Evolutionary conservation across 37 sponge, comb jelly and placozoan species (phyloP), one percentile per base, ranked within the genome.

Genomic region (Ianthella basta): DNA sequence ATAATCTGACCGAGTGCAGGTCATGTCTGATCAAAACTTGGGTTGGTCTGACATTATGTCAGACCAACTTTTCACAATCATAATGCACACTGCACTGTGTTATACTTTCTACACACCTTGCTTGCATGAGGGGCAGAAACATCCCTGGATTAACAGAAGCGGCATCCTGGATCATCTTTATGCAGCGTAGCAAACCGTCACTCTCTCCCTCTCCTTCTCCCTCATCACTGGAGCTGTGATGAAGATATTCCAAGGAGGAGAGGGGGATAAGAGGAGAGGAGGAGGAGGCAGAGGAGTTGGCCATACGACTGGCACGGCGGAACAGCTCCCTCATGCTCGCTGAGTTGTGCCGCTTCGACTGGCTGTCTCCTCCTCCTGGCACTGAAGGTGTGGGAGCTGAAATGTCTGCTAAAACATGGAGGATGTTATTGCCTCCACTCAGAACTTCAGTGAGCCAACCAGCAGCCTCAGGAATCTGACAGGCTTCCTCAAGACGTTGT

Each of bases 381-480:
- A 33, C 15, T 53, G 80, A 50, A 16, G 56, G 80, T 1, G n/a
- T 23, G 56, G 94, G 88, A 16, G 80, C 86, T 10, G 73, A 78
- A 23, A 90, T 82, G 18, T 44, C 29, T 37, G 91, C 84, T 3
- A 93, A 75, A 19, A 87, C 74, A 56, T 93, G 94, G 29, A 93
- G 57, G 55, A 93, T 68, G 68, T 93, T 93, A 82, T 85, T 89
- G 12, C 93, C 90, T 3, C 93, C 93, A 80, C 82, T 81, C 65
- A 77, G 79, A 21, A 69, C 54, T 63, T 89, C 93, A 29, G 56
- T 83, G 8, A 92, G 89, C 13, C 56, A 60, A 5, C 60, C 4
- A 4, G 68, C 29, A 34, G 82, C 32, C 41, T 23, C 25, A 12
- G 59, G 32, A 32, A 12, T 29, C 37, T 37, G 33, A 19, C 73